Evolutionary conservation across 2,113 vertebrate species (phyloP).

Genomic region (Lethenteron camtschaticum): DNA sequence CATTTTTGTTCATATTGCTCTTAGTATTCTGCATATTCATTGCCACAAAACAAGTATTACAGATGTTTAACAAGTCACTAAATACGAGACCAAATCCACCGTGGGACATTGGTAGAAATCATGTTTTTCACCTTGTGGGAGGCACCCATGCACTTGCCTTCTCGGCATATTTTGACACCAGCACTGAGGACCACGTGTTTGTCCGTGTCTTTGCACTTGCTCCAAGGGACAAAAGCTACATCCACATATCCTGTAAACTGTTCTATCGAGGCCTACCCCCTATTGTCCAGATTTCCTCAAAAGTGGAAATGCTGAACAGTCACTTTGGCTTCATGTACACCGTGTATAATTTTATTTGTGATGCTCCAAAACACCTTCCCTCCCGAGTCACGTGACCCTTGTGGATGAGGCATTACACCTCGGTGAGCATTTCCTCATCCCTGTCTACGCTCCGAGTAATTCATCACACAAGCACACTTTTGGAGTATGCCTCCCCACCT

Average conservation of each 20-base stretch:
- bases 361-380: background rate
- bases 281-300: background rate
- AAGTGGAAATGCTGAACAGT: background rate
- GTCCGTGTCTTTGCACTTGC: background rate
- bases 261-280: background rate
- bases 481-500: conserved; percentile 33
- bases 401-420: background rate
- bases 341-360: conserved; percentile 1
- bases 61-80: too few relatives aligned
- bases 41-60: too few relatives aligned
- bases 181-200: background rate
- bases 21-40: too few relatives aligned
- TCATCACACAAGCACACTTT: conserved; percentile 18
- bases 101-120: too few relatives aligned
- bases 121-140: background rate
- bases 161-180: background rate
- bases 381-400: background rate
- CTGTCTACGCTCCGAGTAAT: background rate
- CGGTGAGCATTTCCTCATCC: background rate
- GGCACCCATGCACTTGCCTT: background rate
- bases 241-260: background rate
- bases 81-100: too few relatives aligned
- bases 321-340: background rate
- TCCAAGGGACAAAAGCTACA: background rate
- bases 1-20: too few relatives aligned